Evolutionary conservation across 1,140 invertebrate genomes (phyloP).

Genomic region (Drosophila sproati): DNA sequence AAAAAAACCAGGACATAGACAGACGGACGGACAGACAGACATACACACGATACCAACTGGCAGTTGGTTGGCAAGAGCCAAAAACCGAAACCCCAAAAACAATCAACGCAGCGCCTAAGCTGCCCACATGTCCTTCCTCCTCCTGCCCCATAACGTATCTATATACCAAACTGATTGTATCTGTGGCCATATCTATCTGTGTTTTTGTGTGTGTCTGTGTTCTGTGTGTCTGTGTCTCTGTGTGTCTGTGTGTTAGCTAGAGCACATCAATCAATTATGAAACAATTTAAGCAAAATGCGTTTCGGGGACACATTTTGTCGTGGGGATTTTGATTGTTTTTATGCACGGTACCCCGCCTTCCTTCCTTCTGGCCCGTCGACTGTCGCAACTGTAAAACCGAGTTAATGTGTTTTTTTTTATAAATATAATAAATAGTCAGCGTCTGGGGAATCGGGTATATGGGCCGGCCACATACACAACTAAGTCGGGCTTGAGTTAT

Average conservation of each 20-base stretch:
- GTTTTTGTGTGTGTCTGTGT: slow-evolving; percentile 7
- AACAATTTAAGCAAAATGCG: slow-evolving; percentile 75
- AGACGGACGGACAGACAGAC: neutral
- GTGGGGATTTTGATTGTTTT: slow-evolving; percentile 62
- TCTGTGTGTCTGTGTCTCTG: neutral
- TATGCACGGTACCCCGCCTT: slow-evolving; percentile 5
- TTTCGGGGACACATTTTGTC: slow-evolving; percentile 38
- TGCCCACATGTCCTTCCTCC: slow-evolving; percentile 12
- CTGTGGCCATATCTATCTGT: slow-evolving; percentile 16
- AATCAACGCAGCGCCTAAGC: slow-evolving; percentile 41
- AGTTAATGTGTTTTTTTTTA: slow-evolving; percentile 74
- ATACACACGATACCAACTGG: neutral
- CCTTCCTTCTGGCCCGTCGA: slow-evolving; percentile 10
- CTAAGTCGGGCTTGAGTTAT: slow-evolving; percentile 42
- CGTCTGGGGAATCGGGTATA: slow-evolving; percentile 26
- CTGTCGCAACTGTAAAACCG: slow-evolving; percentile 41
- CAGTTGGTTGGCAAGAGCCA: neutral
- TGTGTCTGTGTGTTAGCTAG: slow-evolving; percentile 10
- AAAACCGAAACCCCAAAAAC: slow-evolving; percentile 19
- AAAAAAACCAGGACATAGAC: slow-evolving; percentile 25
- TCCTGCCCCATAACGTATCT: slow-evolving; percentile 4
- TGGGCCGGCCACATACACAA: slow-evolving; percentile 17
- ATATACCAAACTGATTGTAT: slow-evolving; percentile 32
- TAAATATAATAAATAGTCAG: slow-evolving; percentile 63
- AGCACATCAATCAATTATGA: slow-evolving; percentile 80